A percentile compares a stretch with the other conserved stretches of the same genome.
phyloP scores from a whole-genome alignment of 2,113 vertebrate genomes.

The Cichladusa arquata region DNA sequence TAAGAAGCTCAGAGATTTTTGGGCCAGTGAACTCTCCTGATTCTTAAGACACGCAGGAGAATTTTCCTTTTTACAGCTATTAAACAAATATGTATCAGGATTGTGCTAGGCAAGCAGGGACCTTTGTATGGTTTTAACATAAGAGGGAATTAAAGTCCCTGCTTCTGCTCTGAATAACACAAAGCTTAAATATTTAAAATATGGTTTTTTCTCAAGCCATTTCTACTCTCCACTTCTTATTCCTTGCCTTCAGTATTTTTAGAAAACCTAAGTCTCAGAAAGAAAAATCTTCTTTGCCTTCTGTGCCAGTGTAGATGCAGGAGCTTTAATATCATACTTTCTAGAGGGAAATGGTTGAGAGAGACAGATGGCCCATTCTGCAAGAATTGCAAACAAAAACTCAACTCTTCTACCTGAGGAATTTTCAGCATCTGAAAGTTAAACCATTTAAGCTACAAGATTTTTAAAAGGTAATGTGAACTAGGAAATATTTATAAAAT shows the following conservation, averaged over 20 bases:
- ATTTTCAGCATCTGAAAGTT: background rate
- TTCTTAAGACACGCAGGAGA: background rate
- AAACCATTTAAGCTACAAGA: background rate
- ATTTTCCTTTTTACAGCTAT: background rate
- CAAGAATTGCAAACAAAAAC: background rate
- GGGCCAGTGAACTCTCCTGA: background rate
- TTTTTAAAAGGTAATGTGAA: background rate
- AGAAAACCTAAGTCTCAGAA: background rate
- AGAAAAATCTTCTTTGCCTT: slow-evolving; percentile 3
- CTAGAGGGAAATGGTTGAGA: slow-evolving; percentile 2
- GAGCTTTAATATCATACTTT: background rate
- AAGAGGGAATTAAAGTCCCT: background rate
- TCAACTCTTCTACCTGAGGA: background rate
- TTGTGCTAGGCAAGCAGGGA: background rate
- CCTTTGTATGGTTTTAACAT: background rate
- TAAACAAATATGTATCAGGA: background rate
- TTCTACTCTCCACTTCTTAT: background rate
- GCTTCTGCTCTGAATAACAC: background rate
- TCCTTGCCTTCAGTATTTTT: background rate
- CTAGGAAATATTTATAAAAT: background rate
- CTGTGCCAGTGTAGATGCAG: background rate
- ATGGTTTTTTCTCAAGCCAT: background rate
- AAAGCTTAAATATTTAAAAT: background rate
- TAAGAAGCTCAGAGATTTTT: background rate
- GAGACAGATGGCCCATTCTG: slow-evolving; percentile 36